These are phyloP conservation scores for Numenius phaeopus DNA, from an alignment of 2,797 vertebrate genomes.

Conservation along the genomic window DNA sequence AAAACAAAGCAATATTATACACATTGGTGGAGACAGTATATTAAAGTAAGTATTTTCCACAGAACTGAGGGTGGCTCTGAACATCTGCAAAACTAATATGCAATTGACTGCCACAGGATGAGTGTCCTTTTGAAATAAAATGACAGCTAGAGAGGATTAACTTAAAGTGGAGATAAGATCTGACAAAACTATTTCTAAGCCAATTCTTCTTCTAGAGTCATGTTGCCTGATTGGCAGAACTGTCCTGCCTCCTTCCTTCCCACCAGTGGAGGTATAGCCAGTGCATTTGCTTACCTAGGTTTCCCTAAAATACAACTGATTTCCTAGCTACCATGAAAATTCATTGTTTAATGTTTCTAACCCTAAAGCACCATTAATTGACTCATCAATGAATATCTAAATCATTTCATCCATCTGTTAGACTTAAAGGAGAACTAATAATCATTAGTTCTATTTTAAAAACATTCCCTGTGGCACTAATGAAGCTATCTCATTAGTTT, in stretches of 20 bases:
- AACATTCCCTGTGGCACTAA: neutral
- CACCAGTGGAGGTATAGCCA: neutral
- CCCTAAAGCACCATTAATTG: neutral
- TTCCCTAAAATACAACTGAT: neutral
- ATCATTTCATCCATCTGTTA: neutral
- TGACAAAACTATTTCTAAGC: slow-evolving; percentile 38
- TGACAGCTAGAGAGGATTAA: slow-evolving; percentile 44
- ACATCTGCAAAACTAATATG: slow-evolving; percentile 13
- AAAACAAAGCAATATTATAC: neutral
- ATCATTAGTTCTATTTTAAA: neutral
- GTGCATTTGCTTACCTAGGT: neutral
- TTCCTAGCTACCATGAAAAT: neutral
- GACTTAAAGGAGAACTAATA: neutral
- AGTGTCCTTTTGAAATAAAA: slow-evolving; percentile 15
- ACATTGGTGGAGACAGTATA: neutral
- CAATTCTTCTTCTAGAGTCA: neutral
- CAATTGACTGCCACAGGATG: neutral
- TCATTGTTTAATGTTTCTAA: neutral
- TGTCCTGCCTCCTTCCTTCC: neutral
- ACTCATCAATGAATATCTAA: neutral
- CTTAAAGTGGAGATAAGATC: neutral
- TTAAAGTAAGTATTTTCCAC: neutral
- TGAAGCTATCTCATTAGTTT: neutral
- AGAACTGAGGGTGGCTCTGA: neutral
- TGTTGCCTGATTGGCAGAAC: neutral